Base-by-base conservation (phyloP, 2,888 invertebrate species). In the Diploptera punctata region DNA sequence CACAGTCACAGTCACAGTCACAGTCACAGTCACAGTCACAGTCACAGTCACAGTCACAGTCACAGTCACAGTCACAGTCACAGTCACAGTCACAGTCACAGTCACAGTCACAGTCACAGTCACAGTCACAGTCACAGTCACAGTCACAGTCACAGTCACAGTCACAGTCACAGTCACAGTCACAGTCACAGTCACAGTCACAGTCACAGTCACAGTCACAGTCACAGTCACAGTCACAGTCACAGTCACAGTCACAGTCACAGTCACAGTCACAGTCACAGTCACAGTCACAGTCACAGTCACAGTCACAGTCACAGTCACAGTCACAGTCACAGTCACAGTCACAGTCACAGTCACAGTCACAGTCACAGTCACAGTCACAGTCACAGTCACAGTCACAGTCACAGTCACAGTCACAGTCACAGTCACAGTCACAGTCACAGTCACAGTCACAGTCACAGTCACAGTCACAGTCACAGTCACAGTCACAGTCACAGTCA, bases 201-300 rank as follows among this genome's bases (percentile, higher is more conserved):
- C 72, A 57, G 43, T 70, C 68, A 13, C 68, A 54, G 18, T 68
- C 72, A 13, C 54, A 33, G 68, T 72, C 44, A 3, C 68, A 43
- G 57, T 68, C 52, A n/a, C 68, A 31, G 33, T 72, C 60, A 1
- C 54, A 43, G 62, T 70, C 62, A 18, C 65, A 43, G 62, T 70
- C 65, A 10, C 65, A 43, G 62, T 70, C 70, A 16, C 65, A 43
- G 60, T 70, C 65, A 4, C 33, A 31, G 31, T 60, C 18, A 18
- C 54, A 13, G n/a, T 67, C 33, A 16, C 33, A 31, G 60, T 70
- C 61, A 4, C 70, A 31, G 60, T 70, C 33, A 10, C 33, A 31
- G 31, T 70, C 70, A 4, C 33, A 31, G 31, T 70, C 10, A 10
- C 26, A 13, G 24, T 61, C 16, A 10, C 61, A 24, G 26, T 68